These are phyloP conservation scores for Torymus tubicola DNA, from an alignment of 2,888 invertebrate genomes.

Conservation along the genomic window DNA sequence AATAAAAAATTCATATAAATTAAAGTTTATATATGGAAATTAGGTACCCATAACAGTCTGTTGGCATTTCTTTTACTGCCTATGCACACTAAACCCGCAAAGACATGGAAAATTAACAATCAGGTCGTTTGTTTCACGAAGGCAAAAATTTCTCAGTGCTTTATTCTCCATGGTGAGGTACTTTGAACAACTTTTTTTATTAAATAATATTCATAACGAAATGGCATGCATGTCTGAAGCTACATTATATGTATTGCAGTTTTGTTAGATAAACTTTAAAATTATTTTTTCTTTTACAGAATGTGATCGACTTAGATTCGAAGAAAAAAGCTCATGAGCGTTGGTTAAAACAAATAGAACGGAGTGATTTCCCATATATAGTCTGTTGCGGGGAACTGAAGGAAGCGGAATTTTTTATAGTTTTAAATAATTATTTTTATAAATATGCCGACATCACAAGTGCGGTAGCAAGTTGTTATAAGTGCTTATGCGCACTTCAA, in stretches of 20 bases:
- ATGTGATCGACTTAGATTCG: not conserved
- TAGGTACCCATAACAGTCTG: not conserved
- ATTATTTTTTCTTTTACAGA: constrained; percentile 15
- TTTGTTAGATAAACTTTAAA: not conserved
- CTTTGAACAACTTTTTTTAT: not conserved
- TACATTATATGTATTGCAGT: not conserved
- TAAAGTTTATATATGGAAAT: not conserved
- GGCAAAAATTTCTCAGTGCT: not conserved
- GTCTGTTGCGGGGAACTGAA: not conserved
- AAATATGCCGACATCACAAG: not conserved
- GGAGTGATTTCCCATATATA: not conserved
- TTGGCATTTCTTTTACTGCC: constrained; percentile 6
- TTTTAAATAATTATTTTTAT: not conserved
- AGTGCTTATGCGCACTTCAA: constrained; percentile 8
- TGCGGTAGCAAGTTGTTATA: not conserved
- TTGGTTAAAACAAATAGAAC: constrained; percentile 3
- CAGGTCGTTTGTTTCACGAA: not conserved
- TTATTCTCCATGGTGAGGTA: constrained; percentile 12
- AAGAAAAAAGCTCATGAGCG: not conserved
- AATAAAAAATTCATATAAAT: not conserved
- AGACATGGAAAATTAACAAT: not conserved
- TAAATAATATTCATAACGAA: not conserved
- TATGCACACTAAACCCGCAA: not conserved
- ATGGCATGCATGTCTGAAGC: not conserved
- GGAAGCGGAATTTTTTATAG: not conserved